These are phyloP conservation scores for Halcyon smyrnensis DNA, from an alignment of 2,797 vertebrate genomes.

Conservation along the genomic window DNA sequence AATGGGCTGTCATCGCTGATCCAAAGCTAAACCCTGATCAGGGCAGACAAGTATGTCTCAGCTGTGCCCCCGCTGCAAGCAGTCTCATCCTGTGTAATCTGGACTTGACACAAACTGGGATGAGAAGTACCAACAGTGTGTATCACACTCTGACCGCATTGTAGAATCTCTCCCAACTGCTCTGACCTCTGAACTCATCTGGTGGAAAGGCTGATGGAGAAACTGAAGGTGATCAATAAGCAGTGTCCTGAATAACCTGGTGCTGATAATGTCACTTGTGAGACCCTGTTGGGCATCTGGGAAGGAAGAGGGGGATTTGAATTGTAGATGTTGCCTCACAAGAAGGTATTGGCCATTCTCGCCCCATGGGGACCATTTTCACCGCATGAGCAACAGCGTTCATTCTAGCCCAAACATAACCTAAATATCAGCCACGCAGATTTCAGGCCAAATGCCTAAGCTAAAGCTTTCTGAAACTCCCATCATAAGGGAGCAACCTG, in stretches of 20 bases:
- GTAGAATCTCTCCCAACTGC: not conserved
- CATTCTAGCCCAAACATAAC: not conserved
- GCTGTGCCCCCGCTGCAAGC: not conserved
- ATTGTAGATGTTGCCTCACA: not conserved
- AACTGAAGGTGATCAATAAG: not conserved
- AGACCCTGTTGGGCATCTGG: not conserved
- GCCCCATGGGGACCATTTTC: rapidly evolving
- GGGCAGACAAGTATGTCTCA: not conserved
- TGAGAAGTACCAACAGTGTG: not conserved
- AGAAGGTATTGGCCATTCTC: not conserved
- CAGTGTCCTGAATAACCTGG: not conserved
- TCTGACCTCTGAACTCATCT: not conserved
- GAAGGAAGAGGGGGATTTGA: not conserved
- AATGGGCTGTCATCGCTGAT: not conserved
- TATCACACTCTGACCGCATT: rapidly evolving
- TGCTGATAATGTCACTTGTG: not conserved
- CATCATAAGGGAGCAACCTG: not conserved
- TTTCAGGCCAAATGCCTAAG: not conserved
- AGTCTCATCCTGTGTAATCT: not conserved
- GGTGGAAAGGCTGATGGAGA: not conserved
- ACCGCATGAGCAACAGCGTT: not conserved
- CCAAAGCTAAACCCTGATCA: not conserved
- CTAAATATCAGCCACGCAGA: not conserved
- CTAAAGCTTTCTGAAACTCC: not conserved
- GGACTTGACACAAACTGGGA: not conserved